These are phyloP conservation scores for Phragmatobia fuliginosa DNA, from an alignment of 2,888 invertebrate genomes.

Conservation along the genomic window DNA sequence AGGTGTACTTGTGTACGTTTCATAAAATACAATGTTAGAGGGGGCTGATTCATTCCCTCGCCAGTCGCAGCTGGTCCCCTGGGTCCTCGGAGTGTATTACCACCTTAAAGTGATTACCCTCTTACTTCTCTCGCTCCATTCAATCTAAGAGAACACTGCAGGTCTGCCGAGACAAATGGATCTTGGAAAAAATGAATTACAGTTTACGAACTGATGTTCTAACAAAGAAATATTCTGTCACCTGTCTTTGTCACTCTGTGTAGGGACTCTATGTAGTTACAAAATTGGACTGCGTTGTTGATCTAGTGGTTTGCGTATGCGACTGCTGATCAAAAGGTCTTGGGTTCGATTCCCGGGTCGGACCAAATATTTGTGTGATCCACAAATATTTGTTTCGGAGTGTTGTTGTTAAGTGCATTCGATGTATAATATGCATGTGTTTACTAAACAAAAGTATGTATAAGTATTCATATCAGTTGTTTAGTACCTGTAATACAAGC, in stretches of 20 bases:
- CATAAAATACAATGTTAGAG: conserved; percentile 5
- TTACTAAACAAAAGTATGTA: no score
- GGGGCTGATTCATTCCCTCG: background rate
- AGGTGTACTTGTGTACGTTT: background rate
- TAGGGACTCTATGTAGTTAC: no score
- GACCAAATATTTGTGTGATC: no score
- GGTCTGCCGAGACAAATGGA: conserved; percentile 5
- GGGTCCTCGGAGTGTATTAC: conserved; percentile 49
- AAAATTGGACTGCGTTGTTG: no score
- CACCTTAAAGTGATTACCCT: conserved; percentile 52
- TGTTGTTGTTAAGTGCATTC: no score
- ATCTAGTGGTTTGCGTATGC: no score
- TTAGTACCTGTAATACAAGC: no score
- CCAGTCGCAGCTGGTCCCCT: conserved; percentile 33
- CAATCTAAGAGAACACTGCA: conserved; percentile 15
- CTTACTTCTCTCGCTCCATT: conserved; percentile 16
- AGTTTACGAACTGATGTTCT: background rate
- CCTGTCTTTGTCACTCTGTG: background rate
- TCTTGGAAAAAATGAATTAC: background rate
- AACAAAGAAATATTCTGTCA: background rate
- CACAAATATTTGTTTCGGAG: no score
- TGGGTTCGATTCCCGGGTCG: no score
- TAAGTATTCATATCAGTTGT: no score
- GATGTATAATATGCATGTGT: no score
- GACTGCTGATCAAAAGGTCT: no score